These are phyloP conservation scores for Xenops minutus DNA, from an alignment of 2,797 vertebrate genomes.

Conservation along the genomic window DNA sequence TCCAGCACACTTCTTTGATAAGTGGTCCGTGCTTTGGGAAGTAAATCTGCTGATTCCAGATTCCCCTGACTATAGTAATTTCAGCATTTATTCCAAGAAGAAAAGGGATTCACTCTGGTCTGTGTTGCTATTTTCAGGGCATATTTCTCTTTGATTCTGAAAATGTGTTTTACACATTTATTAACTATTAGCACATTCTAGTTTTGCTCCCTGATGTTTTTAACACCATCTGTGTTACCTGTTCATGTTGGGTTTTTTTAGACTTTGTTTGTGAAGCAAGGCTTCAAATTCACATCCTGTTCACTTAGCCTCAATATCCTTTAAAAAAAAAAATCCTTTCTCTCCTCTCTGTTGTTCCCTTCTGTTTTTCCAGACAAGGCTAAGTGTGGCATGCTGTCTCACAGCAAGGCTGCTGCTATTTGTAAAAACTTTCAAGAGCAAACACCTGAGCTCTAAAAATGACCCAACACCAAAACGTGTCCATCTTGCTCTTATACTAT, in stretches of 20 bases:
- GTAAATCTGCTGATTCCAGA: not conserved
- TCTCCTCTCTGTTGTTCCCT: constrained; percentile 15
- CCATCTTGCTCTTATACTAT: not conserved
- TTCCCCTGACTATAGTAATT: not conserved
- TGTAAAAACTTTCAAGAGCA: not conserved
- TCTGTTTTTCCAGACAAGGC: constrained; percentile 15
- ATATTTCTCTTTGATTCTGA: not conserved
- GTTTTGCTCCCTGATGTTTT: not conserved
- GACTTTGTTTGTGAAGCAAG: not conserved
- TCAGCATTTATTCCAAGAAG: not conserved
- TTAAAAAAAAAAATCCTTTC: not conserved
- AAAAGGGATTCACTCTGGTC: not conserved
- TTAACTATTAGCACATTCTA: not conserved
- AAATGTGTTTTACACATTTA: not conserved
- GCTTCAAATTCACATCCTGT: constrained; percentile 36
- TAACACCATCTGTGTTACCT: not conserved
- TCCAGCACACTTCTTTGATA: fast-evolving
- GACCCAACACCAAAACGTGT: not conserved
- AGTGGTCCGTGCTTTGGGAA: not conserved
- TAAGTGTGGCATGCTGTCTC: not conserved
- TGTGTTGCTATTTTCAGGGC: not conserved
- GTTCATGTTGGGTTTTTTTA: not conserved
- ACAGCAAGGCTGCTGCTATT: not conserved
- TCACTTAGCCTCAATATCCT: not conserved
- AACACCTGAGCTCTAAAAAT: not conserved